Evolutionary conservation across 2,113 vertebrate genomes (phyloP).

Genomic region (Serinus canaria): DNA sequence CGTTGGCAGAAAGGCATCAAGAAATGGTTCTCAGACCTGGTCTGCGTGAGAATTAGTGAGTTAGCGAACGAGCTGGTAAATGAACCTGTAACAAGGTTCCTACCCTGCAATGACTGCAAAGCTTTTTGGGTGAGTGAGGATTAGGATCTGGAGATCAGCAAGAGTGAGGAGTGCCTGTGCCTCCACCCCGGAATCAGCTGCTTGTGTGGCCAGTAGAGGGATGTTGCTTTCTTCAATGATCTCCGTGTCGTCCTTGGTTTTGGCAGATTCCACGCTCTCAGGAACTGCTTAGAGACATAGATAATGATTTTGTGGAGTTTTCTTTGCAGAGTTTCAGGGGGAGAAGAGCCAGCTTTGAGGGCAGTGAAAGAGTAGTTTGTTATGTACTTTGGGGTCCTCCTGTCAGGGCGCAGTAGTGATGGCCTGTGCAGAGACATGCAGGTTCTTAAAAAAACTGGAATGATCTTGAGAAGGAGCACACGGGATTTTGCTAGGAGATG

Average conservation of each 20-base stretch:
- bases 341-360: background rate
- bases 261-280: background rate
- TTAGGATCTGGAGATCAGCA: background rate
- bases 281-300: background rate
- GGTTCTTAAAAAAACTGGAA: background rate
- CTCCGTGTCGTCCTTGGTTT: accelerated
- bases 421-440: background rate
- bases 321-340: background rate
- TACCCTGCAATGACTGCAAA: accelerated
- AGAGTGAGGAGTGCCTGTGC: background rate
- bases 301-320: background rate
- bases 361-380: background rate
- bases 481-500: background rate
- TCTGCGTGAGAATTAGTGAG: background rate
- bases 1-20: accelerated
- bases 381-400: background rate
- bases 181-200: background rate
- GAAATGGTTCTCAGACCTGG: background rate
- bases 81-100: background rate
- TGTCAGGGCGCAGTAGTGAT: background rate
- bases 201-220: accelerated
- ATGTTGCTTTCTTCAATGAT: background rate
- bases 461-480: background rate
- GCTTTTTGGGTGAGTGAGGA: background rate
- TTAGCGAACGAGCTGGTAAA: background rate